Evolutionary conservation across 23 tunicate genomes (phyloP).

Genomic region (Styela plicata): DNA sequence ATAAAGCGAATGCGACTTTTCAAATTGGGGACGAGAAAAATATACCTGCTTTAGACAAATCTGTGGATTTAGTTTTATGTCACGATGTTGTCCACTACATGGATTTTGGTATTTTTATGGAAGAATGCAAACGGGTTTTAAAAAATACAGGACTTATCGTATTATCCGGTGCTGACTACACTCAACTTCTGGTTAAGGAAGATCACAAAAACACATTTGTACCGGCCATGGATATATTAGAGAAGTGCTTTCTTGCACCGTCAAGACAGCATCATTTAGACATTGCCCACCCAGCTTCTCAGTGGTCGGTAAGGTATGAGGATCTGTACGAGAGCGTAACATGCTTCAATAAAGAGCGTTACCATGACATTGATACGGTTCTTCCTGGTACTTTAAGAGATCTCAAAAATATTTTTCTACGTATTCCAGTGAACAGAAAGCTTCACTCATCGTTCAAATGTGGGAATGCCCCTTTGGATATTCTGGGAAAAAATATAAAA

Average conservation of each 20-base stretch:
- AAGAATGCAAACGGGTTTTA: background rate
- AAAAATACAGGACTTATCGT: background rate
- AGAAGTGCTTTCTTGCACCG: background rate
- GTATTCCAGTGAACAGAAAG: background rate
- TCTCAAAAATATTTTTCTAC: background rate
- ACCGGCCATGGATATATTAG: background rate
- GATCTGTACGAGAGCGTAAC: background rate
- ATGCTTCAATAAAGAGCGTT: background rate
- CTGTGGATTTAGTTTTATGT: background rate
- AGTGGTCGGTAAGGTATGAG: background rate
- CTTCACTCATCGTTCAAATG: background rate
- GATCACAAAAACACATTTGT: background rate
- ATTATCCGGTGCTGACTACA: background rate
- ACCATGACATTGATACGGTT: background rate
- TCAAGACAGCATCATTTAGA: too few species aligned
- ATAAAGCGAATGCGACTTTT: background rate
- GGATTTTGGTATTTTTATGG: background rate
- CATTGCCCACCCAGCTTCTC: background rate
- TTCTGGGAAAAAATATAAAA: background rate
- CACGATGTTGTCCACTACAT: background rate
- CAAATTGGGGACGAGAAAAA: background rate
- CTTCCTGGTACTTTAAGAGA: background rate
- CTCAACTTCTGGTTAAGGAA: background rate
- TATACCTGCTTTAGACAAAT: background rate
- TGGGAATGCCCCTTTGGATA: background rate